Conservation (phyloP, 64 coral and sea anemone genomes). For the Acropora tenuis region DNA sequence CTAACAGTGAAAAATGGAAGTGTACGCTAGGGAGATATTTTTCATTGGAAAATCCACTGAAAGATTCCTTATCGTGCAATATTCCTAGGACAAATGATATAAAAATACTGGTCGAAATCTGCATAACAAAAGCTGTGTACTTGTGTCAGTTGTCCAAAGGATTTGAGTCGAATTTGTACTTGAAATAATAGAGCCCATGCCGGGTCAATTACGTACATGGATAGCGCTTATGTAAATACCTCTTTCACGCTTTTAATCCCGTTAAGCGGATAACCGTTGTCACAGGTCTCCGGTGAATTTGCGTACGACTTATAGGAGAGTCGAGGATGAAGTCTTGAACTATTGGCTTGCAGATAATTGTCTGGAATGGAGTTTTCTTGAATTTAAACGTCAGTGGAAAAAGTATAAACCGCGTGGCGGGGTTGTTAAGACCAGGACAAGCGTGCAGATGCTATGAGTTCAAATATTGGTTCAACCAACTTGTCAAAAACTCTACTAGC, state of each 20-base stretch:
- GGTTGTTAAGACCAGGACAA: too few relatives aligned
- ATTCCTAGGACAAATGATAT: slow-evolving; percentile 1
- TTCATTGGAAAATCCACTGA: neutral
- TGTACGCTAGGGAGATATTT: too few relatives aligned
- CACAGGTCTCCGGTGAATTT: neutral
- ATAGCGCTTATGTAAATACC: slow-evolving; percentile 12
- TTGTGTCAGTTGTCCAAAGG: neutral
- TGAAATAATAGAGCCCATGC: slow-evolving; percentile 19
- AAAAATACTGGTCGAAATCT: neutral
- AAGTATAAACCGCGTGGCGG: too few relatives aligned
- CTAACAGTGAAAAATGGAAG: too few relatives aligned
- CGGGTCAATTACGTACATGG: slow-evolving; percentile 30
- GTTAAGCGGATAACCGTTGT: neutral
- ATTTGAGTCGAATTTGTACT: slow-evolving; percentile 20
- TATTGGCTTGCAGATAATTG: neutral
- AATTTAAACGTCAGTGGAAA: too few relatives aligned
- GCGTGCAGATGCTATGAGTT: too few relatives aligned
- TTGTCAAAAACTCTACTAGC: too few relatives aligned
- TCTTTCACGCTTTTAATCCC: neutral
- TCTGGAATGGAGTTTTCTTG: neutral
- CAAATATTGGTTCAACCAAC: too few relatives aligned
- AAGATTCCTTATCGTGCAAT: neutral
- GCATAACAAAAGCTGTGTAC: slow-evolving; percentile 11
- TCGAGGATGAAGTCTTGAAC: neutral
- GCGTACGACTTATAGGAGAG: neutral